Evolutionary conservation across 1,140 invertebrate species (phyloP), one percentile per base, ranked within the genome.

Genomic region (Latrodectus geometricus): DNA sequence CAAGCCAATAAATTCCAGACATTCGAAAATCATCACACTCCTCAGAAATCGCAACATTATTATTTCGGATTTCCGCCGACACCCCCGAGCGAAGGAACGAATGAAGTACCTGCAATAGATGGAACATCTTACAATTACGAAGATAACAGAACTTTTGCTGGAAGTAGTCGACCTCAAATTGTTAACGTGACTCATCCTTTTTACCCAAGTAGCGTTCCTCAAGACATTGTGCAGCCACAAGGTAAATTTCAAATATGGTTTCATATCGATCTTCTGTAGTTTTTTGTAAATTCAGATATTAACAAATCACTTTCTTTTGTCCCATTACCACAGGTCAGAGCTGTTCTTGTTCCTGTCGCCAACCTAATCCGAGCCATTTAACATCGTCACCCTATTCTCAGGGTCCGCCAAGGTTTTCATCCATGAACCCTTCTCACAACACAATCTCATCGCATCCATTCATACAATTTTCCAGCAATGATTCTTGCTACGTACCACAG

Each of bases 11-110:
- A 76, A 61, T 61, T 70, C 5, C 82, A 49, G 52, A n/a, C 73
- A 15, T 48, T 76, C 0, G 72, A 76, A 23, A 48, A 17, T 17
- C 82, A 76, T n/a, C 80, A 49, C 17, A 23, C 50, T 17, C 23
- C 54, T 4, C 80, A 73, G 20, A 82, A 73, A n/a, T 23, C 72
- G 1, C 68, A 70, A 4, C 56, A 79, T 35, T 81, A 70, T 17
- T 84, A 84, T 20, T 76, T 76, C 20, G 73, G 82, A 11, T 84
- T 84, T 21, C 82, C 82, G 12, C 82, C 82, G 0, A 84, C 82
- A 8, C 82, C 82, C 0, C 82, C 82, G 9, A 68, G 56, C n/a
- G 82, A 84, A 23, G 49, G 61, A 11, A 17, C 74, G 11, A 17
- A 14, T 8, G 82, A 84, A 23, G 48, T 48, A 9, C 1, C 73